Conservation (phyloP, 2,888 invertebrate genomes). For the Pteria penguin region DNA sequence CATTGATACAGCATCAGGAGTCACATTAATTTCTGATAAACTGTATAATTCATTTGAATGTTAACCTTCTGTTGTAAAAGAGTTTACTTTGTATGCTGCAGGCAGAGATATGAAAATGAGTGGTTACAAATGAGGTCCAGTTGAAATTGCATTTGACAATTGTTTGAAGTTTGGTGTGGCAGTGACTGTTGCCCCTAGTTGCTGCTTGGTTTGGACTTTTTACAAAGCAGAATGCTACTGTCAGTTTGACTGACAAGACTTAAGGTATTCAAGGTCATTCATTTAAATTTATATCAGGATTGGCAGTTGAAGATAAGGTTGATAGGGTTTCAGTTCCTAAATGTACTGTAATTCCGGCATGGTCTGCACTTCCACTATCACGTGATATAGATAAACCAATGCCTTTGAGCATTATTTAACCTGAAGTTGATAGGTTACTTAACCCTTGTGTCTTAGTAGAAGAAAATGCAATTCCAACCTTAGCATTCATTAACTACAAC, state of each 20-base stretch:
- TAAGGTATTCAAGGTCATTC: background rate
- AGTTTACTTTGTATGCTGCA: background rate
- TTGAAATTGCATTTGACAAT: background rate
- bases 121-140: constrained; percentile 5
- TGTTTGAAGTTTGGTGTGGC: constrained; percentile 6
- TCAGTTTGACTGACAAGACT: background rate
- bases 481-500: background rate
- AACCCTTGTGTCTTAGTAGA: background rate
- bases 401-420: background rate
- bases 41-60: background rate
- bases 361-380: background rate
- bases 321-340: background rate
- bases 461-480: background rate
- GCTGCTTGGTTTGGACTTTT: constrained; percentile 2
- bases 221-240: background rate
- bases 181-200: constrained; percentile 6
- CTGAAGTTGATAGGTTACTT: background rate
- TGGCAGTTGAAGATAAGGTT: no score
- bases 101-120: constrained; percentile 1
- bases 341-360: background rate
- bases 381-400: background rate
- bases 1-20: background rate
- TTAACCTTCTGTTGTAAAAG: background rate
- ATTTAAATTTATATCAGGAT: no score
- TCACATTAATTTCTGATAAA: background rate